These are phyloP conservation scores for Agrochola litura DNA, from an alignment of 2,888 invertebrate species.

Conservation along the genomic window DNA sequence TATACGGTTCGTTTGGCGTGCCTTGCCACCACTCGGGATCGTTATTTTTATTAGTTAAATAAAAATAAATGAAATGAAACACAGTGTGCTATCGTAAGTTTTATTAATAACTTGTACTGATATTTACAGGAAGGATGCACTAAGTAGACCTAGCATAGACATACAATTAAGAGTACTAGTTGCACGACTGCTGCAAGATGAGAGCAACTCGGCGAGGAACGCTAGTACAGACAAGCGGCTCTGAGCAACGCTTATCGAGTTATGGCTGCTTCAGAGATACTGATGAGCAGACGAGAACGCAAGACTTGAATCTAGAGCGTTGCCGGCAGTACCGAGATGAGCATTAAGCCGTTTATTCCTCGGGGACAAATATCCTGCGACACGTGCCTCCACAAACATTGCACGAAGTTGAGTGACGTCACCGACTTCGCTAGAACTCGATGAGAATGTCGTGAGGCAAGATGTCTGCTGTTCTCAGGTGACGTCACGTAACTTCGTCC, in stretches of 20 bases:
- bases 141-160: constrained; percentile 25
- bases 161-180: background rate
- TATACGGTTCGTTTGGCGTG: too few species aligned
- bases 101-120: constrained; percentile 42
- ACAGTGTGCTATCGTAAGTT: constrained; percentile 11
- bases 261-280: background rate
- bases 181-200: background rate
- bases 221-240: background rate
- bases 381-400: background rate
- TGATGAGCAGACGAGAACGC: background rate
- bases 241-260: background rate
- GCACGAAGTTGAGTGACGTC: background rate
- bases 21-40: too few species aligned
- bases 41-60: too few species aligned
- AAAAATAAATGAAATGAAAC: constrained; percentile 31
- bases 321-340: background rate
- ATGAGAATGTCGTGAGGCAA: background rate
- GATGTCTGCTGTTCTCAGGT: background rate
- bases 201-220: background rate
- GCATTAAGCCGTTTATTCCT: background rate
- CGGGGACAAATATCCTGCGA: too few species aligned
- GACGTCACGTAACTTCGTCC: background rate
- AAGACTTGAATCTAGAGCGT: background rate
- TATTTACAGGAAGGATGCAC: constrained; percentile 53
- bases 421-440: background rate